Percentiles rank a stretch among this genome's conserved stretches.
phyloP scores from a whole-genome alignment of 2,888 invertebrate genomes.

The Physocephala rufipes region DNA sequence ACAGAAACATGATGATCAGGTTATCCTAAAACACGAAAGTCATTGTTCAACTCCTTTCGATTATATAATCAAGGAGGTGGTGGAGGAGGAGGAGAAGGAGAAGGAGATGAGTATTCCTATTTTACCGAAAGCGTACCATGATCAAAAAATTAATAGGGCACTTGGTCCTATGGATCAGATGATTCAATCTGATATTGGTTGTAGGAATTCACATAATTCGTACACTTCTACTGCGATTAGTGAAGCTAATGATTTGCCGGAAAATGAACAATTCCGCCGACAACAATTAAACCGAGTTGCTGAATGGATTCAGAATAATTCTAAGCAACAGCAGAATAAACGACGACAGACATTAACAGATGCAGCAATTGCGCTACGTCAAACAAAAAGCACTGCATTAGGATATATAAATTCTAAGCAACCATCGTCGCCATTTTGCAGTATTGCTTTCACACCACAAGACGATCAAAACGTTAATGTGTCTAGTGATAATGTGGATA shows the following conservation, averaged over 20 bases:
- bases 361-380: slow-evolving; percentile 51
- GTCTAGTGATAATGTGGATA: slow-evolving; percentile 5
- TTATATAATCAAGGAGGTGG: slow-evolving; percentile 17
- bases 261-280: slow-evolving; percentile 69
- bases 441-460: slow-evolving; percentile 51
- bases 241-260: slow-evolving; percentile 62
- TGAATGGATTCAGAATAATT: slow-evolving; percentile 79
- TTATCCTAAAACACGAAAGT: background rate
- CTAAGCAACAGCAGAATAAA: slow-evolving; percentile 64
- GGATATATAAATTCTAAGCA: too few relatives aligned
- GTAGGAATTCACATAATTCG: slow-evolving; percentile 57
- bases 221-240: slow-evolving; percentile 61
- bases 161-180: slow-evolving; percentile 41
- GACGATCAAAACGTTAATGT: slow-evolving; percentile 14
- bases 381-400: slow-evolving; percentile 51
- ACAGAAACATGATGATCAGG: background rate
- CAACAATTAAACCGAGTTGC: slow-evolving; percentile 77
- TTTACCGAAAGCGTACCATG: slow-evolving; percentile 43
- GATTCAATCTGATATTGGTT: slow-evolving; percentile 48
- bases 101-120: background rate
- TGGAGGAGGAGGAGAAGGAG: too few relatives aligned
- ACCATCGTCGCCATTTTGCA: slow-evolving; percentile 56
- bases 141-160: slow-evolving; percentile 44
- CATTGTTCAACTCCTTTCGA: background rate
- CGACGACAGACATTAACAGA: slow-evolving; percentile 36